These are phyloP conservation scores for Smittia aterrima DNA, from an alignment of 2,888 invertebrate genomes.

Conservation along the genomic window DNA sequence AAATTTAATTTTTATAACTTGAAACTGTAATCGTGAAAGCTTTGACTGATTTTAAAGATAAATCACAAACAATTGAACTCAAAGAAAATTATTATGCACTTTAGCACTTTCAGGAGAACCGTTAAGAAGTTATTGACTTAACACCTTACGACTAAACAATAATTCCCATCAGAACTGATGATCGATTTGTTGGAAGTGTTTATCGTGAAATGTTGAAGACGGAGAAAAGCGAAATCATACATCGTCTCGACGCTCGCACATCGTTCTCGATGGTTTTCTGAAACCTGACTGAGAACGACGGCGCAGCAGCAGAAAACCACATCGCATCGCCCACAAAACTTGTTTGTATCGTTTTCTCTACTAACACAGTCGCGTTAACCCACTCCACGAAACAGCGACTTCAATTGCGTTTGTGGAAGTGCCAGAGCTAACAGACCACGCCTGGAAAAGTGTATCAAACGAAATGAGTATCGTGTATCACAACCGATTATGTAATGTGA, in stretches of 20 bases:
- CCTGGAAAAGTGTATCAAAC: conserved; percentile 11
- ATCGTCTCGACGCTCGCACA: not conserved
- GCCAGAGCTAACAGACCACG: conserved; percentile 14
- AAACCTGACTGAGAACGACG: conserved; percentile 32
- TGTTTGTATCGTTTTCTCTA: not conserved
- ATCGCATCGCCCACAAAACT: conserved; percentile 1
- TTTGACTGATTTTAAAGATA: no score
- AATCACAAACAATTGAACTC: conserved; percentile 16
- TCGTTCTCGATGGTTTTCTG: conserved; percentile 22
- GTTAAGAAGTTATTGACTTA: conserved; percentile 6
- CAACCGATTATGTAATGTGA: not conserved
- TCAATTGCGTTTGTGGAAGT: not conserved
- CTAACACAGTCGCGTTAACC: conserved; percentile 11
- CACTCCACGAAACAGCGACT: not conserved
- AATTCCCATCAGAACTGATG: conserved; percentile 1
- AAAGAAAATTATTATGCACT: not conserved
- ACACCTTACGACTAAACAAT: not conserved
- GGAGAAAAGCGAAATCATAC: conserved; percentile 18
- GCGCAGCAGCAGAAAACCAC: conserved; percentile 12
- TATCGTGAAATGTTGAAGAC: not conserved
- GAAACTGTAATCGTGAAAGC: no score
- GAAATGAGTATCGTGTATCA: not conserved
- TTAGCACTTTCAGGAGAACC: conserved; percentile 13
- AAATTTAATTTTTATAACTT: not conserved
- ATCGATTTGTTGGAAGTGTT: conserved; percentile 5